These are phyloP conservation scores for Anguilla anguilla DNA, from an alignment of 2,797 vertebrate genomes.

Conservation along the genomic window DNA sequence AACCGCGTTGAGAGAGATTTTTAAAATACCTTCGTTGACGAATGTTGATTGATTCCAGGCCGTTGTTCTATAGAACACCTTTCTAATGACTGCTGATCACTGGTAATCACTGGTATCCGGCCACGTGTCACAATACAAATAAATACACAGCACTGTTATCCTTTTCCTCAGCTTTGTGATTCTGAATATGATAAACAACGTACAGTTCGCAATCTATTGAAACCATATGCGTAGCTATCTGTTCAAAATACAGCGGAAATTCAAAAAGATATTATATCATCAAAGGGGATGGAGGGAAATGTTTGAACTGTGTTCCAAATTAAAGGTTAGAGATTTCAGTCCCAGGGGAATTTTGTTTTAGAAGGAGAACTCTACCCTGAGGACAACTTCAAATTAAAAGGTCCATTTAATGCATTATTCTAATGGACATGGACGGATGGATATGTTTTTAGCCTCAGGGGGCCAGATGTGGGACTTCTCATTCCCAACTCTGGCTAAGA, in stretches of 20 bases:
- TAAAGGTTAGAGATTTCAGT: constrained; percentile 64
- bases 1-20: no score
- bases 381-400: constrained; percentile 78
- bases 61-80: no score
- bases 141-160: no score
- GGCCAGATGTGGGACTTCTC: constrained; percentile 72
- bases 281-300: not conserved
- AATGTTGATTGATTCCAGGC: no score
- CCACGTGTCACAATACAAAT: no score
- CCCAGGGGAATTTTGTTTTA: constrained; percentile 50
- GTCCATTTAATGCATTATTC: constrained; percentile 74
- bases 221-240: not conserved
- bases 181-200: no score
- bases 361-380: constrained; percentile 56
- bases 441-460: constrained; percentile 64
- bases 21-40: no score
- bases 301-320: not conserved
- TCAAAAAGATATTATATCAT: not conserved
- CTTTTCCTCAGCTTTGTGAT: no score
- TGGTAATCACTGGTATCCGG: no score
- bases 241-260: not conserved
- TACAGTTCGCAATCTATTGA: no score
- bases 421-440: constrained; percentile 70
- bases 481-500: not conserved
- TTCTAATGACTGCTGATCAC: no score